A percentile compares a stretch with the other conserved stretches of the same genome.
phyloP scores from a whole-genome alignment of 2,113 vertebrate genomes.

The Barbus barbus region DNA sequence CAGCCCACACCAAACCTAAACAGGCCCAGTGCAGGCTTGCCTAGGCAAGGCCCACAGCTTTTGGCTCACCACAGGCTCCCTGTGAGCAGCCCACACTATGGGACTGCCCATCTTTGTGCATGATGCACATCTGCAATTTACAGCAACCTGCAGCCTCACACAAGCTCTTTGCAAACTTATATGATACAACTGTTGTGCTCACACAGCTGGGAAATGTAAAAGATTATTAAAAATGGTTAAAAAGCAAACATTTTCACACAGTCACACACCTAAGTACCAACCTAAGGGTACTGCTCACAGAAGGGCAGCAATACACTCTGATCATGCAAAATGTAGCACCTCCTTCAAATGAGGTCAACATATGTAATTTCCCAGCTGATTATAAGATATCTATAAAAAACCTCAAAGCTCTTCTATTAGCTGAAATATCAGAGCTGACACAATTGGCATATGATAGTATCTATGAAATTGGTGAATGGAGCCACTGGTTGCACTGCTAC shows the following conservation, averaged over 20 bases:
- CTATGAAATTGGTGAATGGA: constrained; percentile 31
- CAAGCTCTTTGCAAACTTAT: no score
- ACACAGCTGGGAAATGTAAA: no score
- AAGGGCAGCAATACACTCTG: background rate
- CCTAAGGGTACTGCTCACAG: background rate
- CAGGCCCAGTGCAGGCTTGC: no score
- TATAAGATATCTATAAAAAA: constrained; percentile 38
- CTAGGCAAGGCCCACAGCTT: no score
- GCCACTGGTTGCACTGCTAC: constrained; percentile 39
- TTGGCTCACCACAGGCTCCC: no score
- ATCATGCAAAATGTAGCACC: background rate
- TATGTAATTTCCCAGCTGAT: constrained; percentile 16
- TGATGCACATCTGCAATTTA: no score
- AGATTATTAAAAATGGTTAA: no score
- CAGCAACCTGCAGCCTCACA: no score
- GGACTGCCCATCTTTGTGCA: no score
- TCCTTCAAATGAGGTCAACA: background rate
- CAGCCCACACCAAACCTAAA: no score
- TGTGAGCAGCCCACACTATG: no score
- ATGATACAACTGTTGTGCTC: no score
- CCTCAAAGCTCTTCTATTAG: background rate
- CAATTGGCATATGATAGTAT: background rate
- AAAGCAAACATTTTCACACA: background rate
- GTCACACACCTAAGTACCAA: background rate
- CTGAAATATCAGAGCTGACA: background rate